phyloP scores from a whole-genome alignment of 2,113 vertebrate species.

The Nematolebias whitei region DNA sequence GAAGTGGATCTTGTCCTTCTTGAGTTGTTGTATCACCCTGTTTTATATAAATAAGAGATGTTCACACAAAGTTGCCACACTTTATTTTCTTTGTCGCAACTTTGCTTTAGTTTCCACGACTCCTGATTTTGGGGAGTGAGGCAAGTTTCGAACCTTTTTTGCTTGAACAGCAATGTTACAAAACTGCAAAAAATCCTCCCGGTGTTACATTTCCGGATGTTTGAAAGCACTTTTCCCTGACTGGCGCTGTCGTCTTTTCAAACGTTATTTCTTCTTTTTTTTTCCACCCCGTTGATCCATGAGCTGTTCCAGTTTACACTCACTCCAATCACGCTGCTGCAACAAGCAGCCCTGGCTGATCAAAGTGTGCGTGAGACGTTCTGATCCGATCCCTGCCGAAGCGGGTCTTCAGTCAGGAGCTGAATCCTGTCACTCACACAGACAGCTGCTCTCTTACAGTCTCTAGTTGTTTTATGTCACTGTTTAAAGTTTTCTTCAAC shows the following conservation, averaged over 20 bases:
- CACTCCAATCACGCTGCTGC: conserved; percentile 24
- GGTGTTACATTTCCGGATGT: conserved; percentile 46
- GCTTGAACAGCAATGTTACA: conserved; percentile 51
- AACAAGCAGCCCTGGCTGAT: conserved; percentile 50
- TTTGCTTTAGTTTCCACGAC: conserved; percentile 15
- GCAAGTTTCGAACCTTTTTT: conserved; percentile 44
- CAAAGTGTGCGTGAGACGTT: conserved; percentile 36
- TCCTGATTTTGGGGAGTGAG: conserved; percentile 8
- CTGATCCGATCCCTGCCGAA: conserved; percentile 46
- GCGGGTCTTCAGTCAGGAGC: conserved; percentile 42
- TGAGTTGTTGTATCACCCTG: not conserved
- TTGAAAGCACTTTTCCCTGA: conserved; percentile 52
- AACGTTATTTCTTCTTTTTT: conserved; percentile 50
- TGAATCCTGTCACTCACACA: conserved; percentile 65
- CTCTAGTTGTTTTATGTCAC: conserved; percentile 61
- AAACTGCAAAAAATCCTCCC: conserved; percentile 34
- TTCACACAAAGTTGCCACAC: conserved; percentile 1
- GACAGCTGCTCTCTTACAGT: conserved; percentile 65
- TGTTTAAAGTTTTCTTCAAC: conserved; percentile 68
- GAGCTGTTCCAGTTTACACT: conserved; percentile 60
- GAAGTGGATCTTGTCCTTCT: too few relatives aligned
- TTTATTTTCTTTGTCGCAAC: conserved; percentile 4
- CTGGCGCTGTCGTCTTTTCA: conserved; percentile 37
- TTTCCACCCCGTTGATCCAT: conserved; percentile 48
- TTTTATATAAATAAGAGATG: not conserved